These are phyloP conservation scores for Echinometra lucunter DNA, from an alignment of 53 echinoderm and acorn worm genomes.

Conservation along the genomic window DNA sequence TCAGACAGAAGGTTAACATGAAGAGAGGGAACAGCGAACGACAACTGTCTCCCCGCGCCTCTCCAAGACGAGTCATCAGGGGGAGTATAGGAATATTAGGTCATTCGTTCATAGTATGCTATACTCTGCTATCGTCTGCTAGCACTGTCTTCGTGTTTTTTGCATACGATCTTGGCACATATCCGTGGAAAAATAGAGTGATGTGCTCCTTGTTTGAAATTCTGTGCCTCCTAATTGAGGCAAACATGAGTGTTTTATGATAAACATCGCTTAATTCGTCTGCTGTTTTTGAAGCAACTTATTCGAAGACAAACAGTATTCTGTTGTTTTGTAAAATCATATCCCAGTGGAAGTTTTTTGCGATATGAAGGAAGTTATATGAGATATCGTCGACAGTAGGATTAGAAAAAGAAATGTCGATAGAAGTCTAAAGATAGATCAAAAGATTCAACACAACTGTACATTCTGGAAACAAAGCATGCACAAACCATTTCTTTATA, in stretches of 20 bases:
- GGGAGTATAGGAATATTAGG: constrained; percentile 35
- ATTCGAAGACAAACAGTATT: background rate
- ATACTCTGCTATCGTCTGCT: constrained; percentile 58
- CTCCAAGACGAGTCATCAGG: background rate
- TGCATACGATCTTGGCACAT: background rate
- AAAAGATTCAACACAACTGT: too few species aligned
- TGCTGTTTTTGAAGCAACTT: background rate
- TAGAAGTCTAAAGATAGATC: too few species aligned
- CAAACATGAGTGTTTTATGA: background rate
- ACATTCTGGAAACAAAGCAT: too few species aligned
- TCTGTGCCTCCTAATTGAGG: background rate
- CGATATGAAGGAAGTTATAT: background rate
- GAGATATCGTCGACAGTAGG: background rate
- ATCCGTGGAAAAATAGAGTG: background rate
- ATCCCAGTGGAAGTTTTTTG: background rate
- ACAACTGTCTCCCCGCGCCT: background rate
- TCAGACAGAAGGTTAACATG: constrained; percentile 32
- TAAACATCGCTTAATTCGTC: background rate
- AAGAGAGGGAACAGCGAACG: background rate
- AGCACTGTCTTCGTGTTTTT: background rate
- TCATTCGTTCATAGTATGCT: background rate
- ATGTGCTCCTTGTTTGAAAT: background rate
- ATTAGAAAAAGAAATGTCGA: background rate
- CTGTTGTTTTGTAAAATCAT: background rate
- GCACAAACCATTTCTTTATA: too few species aligned